phyloP scores from a whole-genome alignment of 1,140 invertebrate genomes.

The Meloidogyne exigua region DNA sequence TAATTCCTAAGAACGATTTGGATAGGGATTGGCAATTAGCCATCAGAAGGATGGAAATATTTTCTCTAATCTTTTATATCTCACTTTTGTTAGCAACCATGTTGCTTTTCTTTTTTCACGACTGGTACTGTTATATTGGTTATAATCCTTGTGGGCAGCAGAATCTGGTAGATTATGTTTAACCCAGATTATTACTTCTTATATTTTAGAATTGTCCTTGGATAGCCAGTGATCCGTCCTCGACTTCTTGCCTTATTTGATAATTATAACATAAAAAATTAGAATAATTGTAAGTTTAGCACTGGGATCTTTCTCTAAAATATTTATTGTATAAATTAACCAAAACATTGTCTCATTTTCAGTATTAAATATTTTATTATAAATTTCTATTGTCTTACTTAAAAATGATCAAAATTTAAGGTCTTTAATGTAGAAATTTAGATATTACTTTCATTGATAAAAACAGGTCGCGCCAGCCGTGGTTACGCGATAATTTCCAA shows the following conservation, averaged over 20 bases:
- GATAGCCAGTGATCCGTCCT: constrained; percentile 25
- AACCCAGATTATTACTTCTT: not conserved
- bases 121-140: constrained; percentile 61
- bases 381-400: no score
- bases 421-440: no score
- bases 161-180: constrained; percentile 57
- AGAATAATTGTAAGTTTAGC: no score
- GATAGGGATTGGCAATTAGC: constrained; percentile 60
- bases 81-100: constrained; percentile 56
- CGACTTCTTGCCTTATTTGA: constrained; percentile 12
- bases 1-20: constrained; percentile 49
- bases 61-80: constrained; percentile 59
- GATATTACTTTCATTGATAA: not conserved
- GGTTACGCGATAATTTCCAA: not conserved
- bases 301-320: no score
- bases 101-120: constrained; percentile 63
- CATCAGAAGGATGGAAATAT: constrained; percentile 55
- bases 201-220: constrained; percentile 23
- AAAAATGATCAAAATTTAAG: no score
- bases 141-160: constrained; percentile 57
- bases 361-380: no score
- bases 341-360: no score
- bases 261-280: no score
- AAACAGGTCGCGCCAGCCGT: not conserved
- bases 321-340: no score